These are phyloP conservation scores for Rhyzopertha dominica DNA, from an alignment of 1,140 invertebrate genomes.

Conservation along the genomic window DNA sequence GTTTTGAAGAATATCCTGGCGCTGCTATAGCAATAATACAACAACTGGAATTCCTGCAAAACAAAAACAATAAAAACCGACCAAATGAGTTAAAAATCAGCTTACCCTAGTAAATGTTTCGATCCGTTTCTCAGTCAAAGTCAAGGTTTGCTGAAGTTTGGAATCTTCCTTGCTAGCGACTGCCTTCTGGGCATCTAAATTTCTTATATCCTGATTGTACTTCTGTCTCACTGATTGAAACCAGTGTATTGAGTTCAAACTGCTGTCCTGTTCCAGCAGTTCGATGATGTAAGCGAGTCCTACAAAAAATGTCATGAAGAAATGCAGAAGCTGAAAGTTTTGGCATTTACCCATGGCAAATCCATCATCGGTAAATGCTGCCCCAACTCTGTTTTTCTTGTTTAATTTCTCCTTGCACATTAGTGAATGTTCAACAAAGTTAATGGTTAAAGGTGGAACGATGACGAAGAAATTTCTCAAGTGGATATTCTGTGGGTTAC, in stretches of 20 bases:
- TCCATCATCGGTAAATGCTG: slow-evolving; percentile 95
- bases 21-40: slow-evolving; percentile 89
- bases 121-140: slow-evolving; percentile 84
- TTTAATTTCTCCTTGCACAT: slow-evolving; percentile 88
- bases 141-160: slow-evolving; percentile 88
- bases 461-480: slow-evolving; percentile 92
- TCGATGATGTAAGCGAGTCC: slow-evolving; percentile 65
- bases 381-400: slow-evolving; percentile 79
- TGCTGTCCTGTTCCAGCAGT: slow-evolving; percentile 64
- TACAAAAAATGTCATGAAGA: slow-evolving; percentile 17
- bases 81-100: slow-evolving; percentile 11
- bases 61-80: slow-evolving; percentile 26
- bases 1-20: slow-evolving; percentile 83
- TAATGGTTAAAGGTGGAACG: slow-evolving; percentile 88
- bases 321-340: slow-evolving; percentile 3
- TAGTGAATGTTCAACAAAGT: slow-evolving; percentile 91
- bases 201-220: slow-evolving; percentile 59
- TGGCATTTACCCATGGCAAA: slow-evolving; percentile 83
- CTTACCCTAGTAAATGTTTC: slow-evolving; percentile 67
- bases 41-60: slow-evolving; percentile 78
- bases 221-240: slow-evolving; percentile 82
- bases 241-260: slow-evolving; percentile 95
- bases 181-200: slow-evolving; percentile 51
- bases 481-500: slow-evolving; percentile 83
- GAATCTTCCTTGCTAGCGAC: slow-evolving; percentile 57